These are phyloP conservation scores for Rhamphomyia laevipes DNA, from an alignment of 2,888 invertebrate species.

Conservation along the genomic window DNA sequence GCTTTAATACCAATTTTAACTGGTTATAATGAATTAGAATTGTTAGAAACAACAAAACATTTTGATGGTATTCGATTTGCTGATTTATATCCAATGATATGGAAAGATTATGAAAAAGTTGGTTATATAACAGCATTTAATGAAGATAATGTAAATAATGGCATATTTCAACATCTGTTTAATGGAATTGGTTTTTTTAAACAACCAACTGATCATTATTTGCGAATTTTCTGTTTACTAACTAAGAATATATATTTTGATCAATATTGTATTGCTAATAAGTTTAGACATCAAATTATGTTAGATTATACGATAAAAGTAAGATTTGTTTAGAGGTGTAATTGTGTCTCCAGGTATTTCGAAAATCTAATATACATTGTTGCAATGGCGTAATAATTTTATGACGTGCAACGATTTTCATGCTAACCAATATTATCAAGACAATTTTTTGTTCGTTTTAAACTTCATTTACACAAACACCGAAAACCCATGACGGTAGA, in stretches of 20 bases:
- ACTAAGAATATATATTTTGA: constrained; percentile 45
- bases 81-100: constrained; percentile 74
- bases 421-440: no score
- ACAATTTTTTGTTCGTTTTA: no score
- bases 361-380: no score
- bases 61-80: constrained; percentile 51
- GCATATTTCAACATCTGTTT: constrained; percentile 82
- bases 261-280: constrained; percentile 54
- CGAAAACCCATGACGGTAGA: no score
- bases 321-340: no score
- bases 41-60: constrained; percentile 72
- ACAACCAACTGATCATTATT: constrained; percentile 83
- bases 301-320: constrained; percentile 55
- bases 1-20: constrained; percentile 80
- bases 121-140: constrained; percentile 72
- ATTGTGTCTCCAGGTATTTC: no score
- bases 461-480: no score
- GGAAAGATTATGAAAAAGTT: constrained; percentile 60
- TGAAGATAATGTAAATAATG: constrained; percentile 73
- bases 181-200: constrained; percentile 82
- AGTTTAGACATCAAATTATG: constrained; percentile 57
- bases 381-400: no score
- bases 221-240: constrained; percentile 65
- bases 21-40: constrained; percentile 71
- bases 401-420: no score